A percentile compares a stretch with the other conserved stretches of the same genome.
phyloP scores from a whole-genome alignment of 2,797 vertebrate genomes.

The Vespertilio murinus region DNA sequence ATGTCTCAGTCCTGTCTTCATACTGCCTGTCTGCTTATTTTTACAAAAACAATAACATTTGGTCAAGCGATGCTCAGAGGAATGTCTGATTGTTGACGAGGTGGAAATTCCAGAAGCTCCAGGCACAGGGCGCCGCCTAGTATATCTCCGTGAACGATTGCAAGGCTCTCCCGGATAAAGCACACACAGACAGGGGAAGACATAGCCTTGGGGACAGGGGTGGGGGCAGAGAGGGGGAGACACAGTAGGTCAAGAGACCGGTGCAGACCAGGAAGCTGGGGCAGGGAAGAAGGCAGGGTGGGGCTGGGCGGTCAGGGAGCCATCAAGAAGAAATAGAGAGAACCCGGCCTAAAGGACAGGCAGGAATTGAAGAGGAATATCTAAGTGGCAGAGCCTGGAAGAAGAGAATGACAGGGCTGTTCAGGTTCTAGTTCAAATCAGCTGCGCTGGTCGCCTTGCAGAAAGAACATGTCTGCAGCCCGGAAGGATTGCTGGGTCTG shows the following conservation, averaged over 20 bases:
- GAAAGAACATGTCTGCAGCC: neutral
- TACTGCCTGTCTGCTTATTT: neutral
- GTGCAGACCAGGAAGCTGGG: neutral
- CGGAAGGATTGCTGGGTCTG: neutral
- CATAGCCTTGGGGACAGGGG: neutral
- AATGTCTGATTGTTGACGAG: neutral
- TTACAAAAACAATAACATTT: neutral
- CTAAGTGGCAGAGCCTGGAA: neutral
- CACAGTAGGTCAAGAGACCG: accelerated
- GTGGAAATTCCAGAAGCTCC: neutral
- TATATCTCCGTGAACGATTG: neutral
- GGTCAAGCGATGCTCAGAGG: neutral
- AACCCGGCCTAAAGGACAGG: neutral
- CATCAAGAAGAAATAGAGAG: neutral
- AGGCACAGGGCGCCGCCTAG: no score
- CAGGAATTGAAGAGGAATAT: no score
- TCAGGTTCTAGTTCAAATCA: no score
- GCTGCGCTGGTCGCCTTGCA: accelerated
- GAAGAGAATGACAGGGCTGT: neutral
- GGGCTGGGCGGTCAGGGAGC: neutral
- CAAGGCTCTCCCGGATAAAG: neutral
- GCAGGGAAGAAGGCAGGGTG: neutral
- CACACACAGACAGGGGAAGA: neutral
- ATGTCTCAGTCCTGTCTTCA: neutral
- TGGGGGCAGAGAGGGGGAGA: accelerated